A percentile compares a stretch with the other conserved stretches of the same genome.
These are phyloP conservation scores for Aphrocallistes beatrix DNA, from an alignment of 37 sponge, comb jelly and placozoan species.

Conservation along the genomic window DNA sequence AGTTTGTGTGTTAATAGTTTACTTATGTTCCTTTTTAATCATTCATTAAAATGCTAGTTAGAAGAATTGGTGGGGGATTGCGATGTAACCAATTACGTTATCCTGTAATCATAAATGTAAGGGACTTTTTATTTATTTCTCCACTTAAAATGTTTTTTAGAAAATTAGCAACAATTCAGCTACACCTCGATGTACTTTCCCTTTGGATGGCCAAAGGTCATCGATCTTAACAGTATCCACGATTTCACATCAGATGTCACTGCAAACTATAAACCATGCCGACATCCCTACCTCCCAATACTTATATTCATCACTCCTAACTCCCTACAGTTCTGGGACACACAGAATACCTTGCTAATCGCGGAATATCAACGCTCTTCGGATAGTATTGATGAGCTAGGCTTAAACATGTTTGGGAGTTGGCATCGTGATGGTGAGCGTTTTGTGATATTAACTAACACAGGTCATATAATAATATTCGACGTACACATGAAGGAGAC, in stretches of 20 bases:
- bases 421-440: constrained; percentile 18
- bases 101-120: no score
- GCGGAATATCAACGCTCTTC: not conserved
- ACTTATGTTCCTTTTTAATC: no score
- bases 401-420: not conserved
- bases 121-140: no score
- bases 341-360: not conserved
- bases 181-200: not conserved
- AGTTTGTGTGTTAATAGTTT: not conserved
- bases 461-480: constrained; percentile 16
- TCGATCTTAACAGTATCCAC: not conserved
- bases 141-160: no score
- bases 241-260: not conserved
- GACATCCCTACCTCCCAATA: constrained; percentile 5
- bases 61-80: no score
- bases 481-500: not conserved
- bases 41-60: no score
- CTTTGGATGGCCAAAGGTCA: not conserved
- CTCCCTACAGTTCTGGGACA: constrained; percentile 5
- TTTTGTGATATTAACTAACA: not conserved
- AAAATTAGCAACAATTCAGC: no score
- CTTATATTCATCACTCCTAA: not conserved
- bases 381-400: not conserved
- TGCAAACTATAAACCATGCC: not conserved
- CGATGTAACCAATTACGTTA: no score